These are phyloP conservation scores for Cotesia congregata DNA, from an alignment of 2,888 invertebrate species.

Conservation along the genomic window DNA sequence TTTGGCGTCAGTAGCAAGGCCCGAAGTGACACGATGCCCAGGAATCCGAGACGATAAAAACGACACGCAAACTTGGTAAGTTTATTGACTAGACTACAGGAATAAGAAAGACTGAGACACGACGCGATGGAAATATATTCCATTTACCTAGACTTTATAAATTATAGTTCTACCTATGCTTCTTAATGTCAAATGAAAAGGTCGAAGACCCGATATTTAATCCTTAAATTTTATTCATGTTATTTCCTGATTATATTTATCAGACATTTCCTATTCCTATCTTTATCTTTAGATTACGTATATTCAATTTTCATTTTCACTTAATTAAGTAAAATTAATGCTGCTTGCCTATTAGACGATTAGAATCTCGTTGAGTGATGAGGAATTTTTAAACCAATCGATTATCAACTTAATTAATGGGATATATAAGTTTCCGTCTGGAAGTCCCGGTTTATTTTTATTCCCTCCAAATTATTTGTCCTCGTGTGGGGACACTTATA, in stretches of 20 bases:
- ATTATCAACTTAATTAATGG: not conserved
- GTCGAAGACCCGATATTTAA: conserved; percentile 13
- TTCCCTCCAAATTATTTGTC: not conserved
- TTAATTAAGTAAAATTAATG: not conserved
- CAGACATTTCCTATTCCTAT: not conserved
- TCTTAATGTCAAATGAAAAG: conserved; percentile 4
- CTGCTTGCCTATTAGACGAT: not conserved
- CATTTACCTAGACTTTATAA: conserved; percentile 4
- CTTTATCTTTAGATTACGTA: too few relatives aligned
- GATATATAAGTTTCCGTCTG: conserved; percentile 1
- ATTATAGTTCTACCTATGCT: not conserved
- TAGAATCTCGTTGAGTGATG: not conserved
- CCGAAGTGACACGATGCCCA: conserved; percentile 29
- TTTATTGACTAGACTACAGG: conserved; percentile 30
- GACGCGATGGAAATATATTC: conserved; percentile 3
- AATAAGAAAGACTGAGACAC: not conserved
- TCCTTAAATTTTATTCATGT: not conserved
- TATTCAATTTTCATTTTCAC: not conserved
- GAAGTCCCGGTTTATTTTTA: conserved; percentile 18
- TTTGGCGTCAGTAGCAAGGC: conserved; percentile 29
- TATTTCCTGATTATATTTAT: not conserved
- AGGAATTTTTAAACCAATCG: not conserved
- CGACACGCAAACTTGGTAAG: conserved; percentile 37
- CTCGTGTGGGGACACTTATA: conserved; percentile 2
- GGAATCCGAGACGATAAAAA: conserved; percentile 37